phyloP scores from a whole-genome alignment of 1,140 invertebrate genomes.

The Dryas iulia region DNA sequence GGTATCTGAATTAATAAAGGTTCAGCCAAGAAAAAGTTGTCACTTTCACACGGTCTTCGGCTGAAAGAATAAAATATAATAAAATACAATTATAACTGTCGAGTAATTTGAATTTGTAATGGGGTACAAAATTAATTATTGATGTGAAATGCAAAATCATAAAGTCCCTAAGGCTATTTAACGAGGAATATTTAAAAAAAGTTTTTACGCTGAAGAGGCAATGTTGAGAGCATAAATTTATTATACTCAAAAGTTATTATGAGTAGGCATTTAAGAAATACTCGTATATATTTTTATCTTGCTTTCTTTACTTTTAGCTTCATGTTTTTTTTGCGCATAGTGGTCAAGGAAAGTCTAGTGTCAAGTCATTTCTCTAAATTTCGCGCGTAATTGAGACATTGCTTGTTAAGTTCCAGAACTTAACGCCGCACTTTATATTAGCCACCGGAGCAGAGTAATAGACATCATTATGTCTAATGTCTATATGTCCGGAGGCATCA shows the following conservation, averaged over 20 bases:
- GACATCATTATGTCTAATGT: no score
- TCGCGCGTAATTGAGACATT: no score
- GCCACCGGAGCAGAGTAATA: no score
- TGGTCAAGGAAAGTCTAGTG: no score
- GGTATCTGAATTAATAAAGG: not conserved
- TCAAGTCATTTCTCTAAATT: no score
- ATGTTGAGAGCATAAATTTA: not conserved
- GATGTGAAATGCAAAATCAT: slow-evolving; percentile 6
- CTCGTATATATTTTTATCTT: no score
- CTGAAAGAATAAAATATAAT: not conserved
- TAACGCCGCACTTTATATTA: no score
- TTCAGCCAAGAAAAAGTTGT: not conserved
- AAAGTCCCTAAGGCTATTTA: not conserved
- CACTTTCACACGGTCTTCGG: not conserved
- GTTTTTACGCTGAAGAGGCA: not conserved
- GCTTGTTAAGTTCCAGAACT: no score
- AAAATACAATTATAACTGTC: not conserved
- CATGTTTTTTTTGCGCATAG: no score
- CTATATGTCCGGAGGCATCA: no score
- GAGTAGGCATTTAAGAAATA: not conserved
- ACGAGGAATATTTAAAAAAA: slow-evolving; percentile 10
- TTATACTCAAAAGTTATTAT: not conserved
- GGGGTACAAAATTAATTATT: slow-evolving; percentile 5
- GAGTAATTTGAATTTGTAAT: not conserved
- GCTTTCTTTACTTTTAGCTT: no score